These are phyloP conservation scores for Caenorhabditis latens DNA, from an alignment of 1,140 invertebrate genomes.

Conservation along the genomic window DNA sequence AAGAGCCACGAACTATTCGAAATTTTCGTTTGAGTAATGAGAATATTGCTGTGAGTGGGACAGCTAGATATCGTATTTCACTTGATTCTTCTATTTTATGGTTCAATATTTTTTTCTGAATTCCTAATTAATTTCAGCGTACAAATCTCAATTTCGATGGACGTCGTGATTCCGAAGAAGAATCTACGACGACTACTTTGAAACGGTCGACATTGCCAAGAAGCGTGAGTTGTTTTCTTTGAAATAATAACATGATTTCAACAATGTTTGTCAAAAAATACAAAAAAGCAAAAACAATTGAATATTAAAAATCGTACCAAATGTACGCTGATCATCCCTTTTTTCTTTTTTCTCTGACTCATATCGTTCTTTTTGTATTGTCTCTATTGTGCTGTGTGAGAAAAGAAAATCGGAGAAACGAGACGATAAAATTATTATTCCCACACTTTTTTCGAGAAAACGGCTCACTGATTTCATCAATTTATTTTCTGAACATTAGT, in stretches of 20 bases:
- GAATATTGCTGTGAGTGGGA: constrained; percentile 47
- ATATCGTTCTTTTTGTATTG: constrained; percentile 35
- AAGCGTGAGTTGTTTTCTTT: constrained; percentile 31
- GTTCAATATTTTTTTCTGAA: neutral
- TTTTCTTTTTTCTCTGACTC: constrained; percentile 22
- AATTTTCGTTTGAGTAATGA: constrained; percentile 59
- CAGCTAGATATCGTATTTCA: too few relatives aligned
- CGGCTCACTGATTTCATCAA: neutral
- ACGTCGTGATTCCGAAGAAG: constrained; percentile 50
- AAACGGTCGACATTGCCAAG: constrained; percentile 43
- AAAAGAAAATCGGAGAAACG: constrained; percentile 9
- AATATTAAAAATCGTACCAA: constrained; percentile 19
- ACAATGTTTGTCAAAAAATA: neutral
- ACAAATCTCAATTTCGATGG: constrained; percentile 24
- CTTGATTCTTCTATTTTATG: neutral
- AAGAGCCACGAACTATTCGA: constrained; percentile 55
- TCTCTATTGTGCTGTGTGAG: constrained; percentile 40
- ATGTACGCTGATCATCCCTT: neutral
- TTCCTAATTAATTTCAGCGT: neutral
- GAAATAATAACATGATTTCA: neutral
- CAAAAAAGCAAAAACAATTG: constrained; percentile 2
- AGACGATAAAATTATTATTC: neutral
- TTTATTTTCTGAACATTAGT: neutral
- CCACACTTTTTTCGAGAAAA: neutral
- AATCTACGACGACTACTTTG: constrained; percentile 50